Conservation (phyloP, 2,797 vertebrate genomes). For the Ciconia nigra region DNA sequence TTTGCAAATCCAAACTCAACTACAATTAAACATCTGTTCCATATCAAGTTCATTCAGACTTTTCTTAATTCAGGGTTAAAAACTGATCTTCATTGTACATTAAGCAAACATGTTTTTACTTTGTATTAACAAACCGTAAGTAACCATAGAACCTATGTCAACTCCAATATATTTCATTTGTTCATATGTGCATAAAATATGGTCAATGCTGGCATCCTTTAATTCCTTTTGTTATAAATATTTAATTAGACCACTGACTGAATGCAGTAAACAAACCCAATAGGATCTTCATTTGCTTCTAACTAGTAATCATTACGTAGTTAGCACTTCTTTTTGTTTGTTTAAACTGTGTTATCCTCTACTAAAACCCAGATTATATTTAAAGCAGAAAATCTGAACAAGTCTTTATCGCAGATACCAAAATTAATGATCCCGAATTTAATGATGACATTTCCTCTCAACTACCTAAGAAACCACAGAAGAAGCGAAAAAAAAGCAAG, state of each 20-base stretch:
- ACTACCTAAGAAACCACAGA: neutral
- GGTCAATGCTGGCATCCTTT: conserved; percentile 45
- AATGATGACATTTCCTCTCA: neutral
- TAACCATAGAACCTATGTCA: conserved; percentile 42
- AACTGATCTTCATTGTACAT: neutral
- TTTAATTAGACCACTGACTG: conserved; percentile 49
- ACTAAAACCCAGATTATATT: neutral
- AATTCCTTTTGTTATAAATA: conserved; percentile 63
- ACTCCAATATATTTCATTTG: conserved; percentile 47
- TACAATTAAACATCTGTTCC: neutral
- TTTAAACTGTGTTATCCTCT: neutral
- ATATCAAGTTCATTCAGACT: neutral
- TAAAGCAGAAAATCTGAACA: neutral
- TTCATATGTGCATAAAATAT: conserved; percentile 65
- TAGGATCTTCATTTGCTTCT: conserved; percentile 16
- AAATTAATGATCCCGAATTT: neutral
- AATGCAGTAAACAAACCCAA: conserved; percentile 16
- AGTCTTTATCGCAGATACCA: neutral
- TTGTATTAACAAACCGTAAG: conserved; percentile 24
- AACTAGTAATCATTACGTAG: conserved; percentile 20
- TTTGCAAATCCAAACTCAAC: neutral
- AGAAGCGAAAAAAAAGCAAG: neutral
- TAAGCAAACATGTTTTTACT: conserved; percentile 14
- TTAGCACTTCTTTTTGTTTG: conserved; percentile 9
- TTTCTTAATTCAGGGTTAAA: neutral